These are phyloP conservation scores for Excalfactoria chinensis DNA, from an alignment of 2,113 vertebrate genomes.

Conservation along the genomic window DNA sequence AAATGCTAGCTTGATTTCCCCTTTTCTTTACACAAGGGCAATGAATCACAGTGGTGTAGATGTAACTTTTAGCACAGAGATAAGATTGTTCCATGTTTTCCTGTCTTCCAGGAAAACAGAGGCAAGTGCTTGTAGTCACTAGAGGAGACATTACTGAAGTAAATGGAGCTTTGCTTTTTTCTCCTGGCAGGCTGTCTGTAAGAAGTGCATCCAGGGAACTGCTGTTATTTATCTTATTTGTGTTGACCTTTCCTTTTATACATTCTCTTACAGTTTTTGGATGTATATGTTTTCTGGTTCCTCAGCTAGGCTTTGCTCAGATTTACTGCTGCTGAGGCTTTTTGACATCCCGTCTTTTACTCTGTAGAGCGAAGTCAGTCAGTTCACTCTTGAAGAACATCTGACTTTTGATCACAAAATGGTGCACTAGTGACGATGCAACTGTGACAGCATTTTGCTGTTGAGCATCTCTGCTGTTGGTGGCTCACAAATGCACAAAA, in stretches of 20 bases:
- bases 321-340: neutral
- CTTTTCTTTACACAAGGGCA: neutral
- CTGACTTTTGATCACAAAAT: neutral
- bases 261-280: neutral
- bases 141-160: neutral
- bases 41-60: constrained; percentile 12
- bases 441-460: neutral
- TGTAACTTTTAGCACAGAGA: neutral
- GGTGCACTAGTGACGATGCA: neutral
- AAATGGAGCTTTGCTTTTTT: neutral
- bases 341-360: neutral
- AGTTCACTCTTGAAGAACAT: neutral
- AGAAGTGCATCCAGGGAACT: neutral
- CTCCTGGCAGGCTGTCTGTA: neutral
- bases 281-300: neutral
- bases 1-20: neutral
- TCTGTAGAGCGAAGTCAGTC: neutral
- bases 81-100: neutral
- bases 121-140: neutral
- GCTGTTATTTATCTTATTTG: neutral
- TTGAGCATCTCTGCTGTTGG: neutral
- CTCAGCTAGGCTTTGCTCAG: neutral
- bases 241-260: neutral
- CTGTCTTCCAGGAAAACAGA: neutral
- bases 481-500: neutral